Evolutionary conservation across 2,113 vertebrate genomes (phyloP).

Genomic region (Glaucomys volans): DNA sequence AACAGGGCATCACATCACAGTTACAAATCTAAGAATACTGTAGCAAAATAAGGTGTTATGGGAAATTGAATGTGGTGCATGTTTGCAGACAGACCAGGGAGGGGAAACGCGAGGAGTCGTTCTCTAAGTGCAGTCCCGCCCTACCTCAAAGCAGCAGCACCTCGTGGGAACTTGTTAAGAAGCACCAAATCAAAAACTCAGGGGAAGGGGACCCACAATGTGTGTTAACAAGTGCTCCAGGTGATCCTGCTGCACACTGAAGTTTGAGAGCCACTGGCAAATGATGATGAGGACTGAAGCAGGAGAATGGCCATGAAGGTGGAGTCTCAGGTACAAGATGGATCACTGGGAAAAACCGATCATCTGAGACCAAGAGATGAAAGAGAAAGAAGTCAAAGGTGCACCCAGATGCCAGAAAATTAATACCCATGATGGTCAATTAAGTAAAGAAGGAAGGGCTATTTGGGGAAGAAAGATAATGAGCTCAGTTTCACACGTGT

Average conservation of each 20-base stretch:
- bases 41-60: neutral
- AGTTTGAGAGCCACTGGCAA: neutral
- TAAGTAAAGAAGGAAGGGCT: slow-evolving; percentile 30
- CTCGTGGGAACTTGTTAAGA: neutral
- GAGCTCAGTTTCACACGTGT: slow-evolving; percentile 46
- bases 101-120: neutral
- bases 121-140: neutral
- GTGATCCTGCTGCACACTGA: neutral
- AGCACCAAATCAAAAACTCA: neutral
- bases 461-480: slow-evolving; percentile 43
- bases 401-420: neutral
- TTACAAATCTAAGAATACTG: neutral
- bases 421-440: slow-evolving; percentile 55
- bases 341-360: neutral
- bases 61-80: neutral
- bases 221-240: neutral
- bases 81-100: neutral
- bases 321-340: neutral
- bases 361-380: neutral
- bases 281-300: neutral
- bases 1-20: neutral
- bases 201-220: neutral
- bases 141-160: neutral
- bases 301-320: neutral
- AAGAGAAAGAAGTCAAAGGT: slow-evolving; percentile 52